Base-by-base conservation (phyloP, 2,797 vertebrate species). In the Orientallactaga sibirica region DNA sequence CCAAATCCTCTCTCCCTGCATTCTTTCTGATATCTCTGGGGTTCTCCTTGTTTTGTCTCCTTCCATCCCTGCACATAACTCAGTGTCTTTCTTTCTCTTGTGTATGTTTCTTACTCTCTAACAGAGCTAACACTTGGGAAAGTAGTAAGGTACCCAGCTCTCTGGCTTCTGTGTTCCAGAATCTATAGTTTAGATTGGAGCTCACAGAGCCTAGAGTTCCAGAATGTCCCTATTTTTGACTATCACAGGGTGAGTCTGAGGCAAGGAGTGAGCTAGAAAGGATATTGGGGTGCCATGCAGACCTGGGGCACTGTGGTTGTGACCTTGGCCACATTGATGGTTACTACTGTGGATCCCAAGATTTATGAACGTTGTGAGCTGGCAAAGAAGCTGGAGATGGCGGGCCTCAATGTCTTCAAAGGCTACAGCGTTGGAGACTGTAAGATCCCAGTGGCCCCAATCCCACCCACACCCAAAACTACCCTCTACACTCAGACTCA, bases 351-450 rank as follows among this genome's bases (percentile, higher is more conserved):
- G 75, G 86, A 96, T 73, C 58, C 88, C 82, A 98, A 90, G 93
- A 62, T 92, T 61, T 98, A 89, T 27, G 3, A 96, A 12, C 97
- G 98, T 43, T 99, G 98, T 61, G 96, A 98, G 27, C 98, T 98
- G 97, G 98, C 98, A 19, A 74, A 37, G 55, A 73, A 87, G 58
- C 96, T 99, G 94, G 97, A 98, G 86, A 81, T 9, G 2, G 4
- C 89, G 1, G 98, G 98, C 20, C 97, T 99, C 97, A 96, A 96
- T 0, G 96, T 96, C 2, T 98, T 95, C 91, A 9, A 0, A 0
- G 96, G 96, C 20, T 14, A 94, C 90, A 97, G 96, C 95, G 86
- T 98, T 94, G 97, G 98, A n/a, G 80, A 98, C 97, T 99, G 98
- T 98, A 90, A 98, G 98, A 98, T 2, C 79, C 77, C 66, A 19